A percentile compares a stretch with the other conserved stretches of the same genome.
Conservation (phyloP, 2,797 vertebrate species). For the Semaprochilodus insignis region DNA sequence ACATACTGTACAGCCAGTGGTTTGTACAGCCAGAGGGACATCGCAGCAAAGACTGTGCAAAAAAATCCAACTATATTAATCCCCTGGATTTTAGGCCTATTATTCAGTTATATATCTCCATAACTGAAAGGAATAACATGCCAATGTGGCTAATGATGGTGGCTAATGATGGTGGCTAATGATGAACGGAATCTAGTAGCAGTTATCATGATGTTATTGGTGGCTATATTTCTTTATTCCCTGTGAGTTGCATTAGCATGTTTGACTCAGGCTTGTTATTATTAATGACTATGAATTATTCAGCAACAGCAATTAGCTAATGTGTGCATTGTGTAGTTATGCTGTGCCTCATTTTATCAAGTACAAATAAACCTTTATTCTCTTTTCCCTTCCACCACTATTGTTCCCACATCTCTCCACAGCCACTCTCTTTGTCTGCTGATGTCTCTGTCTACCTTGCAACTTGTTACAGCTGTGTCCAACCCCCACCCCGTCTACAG, state of each 20-base stretch:
- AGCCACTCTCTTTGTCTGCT: constrained; percentile 17
- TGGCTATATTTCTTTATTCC: background rate
- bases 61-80: background rate
- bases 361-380: constrained; percentile 15
- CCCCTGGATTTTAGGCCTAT: too few species aligned
- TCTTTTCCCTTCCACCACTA: background rate
- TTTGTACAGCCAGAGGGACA: constrained; percentile 18
- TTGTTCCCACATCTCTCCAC: background rate
- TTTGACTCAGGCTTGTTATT: background rate
- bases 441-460: constrained; percentile 21
- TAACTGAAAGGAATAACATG: background rate
- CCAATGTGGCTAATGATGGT: background rate
- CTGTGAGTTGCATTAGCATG: background rate
- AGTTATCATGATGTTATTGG: background rate
- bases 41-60: background rate
- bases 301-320: background rate
- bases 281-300: background rate
- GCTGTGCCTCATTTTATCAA: constrained; percentile 6
- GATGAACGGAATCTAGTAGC: background rate
- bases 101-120: background rate
- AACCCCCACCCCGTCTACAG: constrained; percentile 26
- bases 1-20: constrained; percentile 39
- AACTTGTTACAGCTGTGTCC: constrained; percentile 20
- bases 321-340: too few species aligned
- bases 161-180: too few species aligned